phyloP scores from a whole-genome alignment of 2,888 invertebrate species.

The Rhingia rostrata region DNA sequence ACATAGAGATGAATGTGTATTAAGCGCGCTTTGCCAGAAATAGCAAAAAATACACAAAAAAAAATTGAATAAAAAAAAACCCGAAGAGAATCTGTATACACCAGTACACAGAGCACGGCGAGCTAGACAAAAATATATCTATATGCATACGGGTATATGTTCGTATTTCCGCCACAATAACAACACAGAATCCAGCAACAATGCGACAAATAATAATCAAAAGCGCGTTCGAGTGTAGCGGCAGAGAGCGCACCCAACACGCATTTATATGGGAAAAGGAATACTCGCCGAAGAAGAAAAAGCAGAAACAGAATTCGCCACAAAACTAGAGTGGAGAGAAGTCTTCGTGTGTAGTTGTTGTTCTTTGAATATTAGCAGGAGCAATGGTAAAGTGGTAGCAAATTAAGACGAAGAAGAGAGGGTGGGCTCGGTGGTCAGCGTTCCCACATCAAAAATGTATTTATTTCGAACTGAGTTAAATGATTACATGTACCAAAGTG shows the following conservation, averaged over 20 bases:
- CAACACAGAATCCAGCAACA: conserved; percentile 60
- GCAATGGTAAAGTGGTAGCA: background rate
- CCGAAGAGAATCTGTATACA: conserved; percentile 64
- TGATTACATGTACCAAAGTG: too few relatives aligned
- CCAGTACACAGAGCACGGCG: conserved; percentile 40
- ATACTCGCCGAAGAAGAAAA: conserved; percentile 56
- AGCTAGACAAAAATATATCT: conserved; percentile 56
- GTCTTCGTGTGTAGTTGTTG: background rate
- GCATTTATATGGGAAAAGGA: conserved; percentile 26
- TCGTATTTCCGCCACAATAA: conserved; percentile 59
- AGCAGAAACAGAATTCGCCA: conserved; percentile 57
- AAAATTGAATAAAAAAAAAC: conserved; percentile 11
- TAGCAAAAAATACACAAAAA: conserved; percentile 56
- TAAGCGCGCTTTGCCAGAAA: conserved; percentile 72
- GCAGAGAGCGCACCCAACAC: conserved; percentile 50
- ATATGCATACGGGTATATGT: background rate
- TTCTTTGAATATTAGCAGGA: conserved; percentile 3
- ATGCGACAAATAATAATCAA: conserved; percentile 60
- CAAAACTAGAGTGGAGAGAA: conserved; percentile 34
- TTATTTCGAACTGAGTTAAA: too few relatives aligned
- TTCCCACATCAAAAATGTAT: too few relatives aligned
- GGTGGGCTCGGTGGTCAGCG: background rate
- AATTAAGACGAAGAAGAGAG: background rate
- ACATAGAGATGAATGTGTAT: conserved; percentile 65
- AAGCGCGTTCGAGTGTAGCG: conserved; percentile 66